Conservation (phyloP, 1,140 invertebrate genomes). For the Anastrepha obliqua region DNA sequence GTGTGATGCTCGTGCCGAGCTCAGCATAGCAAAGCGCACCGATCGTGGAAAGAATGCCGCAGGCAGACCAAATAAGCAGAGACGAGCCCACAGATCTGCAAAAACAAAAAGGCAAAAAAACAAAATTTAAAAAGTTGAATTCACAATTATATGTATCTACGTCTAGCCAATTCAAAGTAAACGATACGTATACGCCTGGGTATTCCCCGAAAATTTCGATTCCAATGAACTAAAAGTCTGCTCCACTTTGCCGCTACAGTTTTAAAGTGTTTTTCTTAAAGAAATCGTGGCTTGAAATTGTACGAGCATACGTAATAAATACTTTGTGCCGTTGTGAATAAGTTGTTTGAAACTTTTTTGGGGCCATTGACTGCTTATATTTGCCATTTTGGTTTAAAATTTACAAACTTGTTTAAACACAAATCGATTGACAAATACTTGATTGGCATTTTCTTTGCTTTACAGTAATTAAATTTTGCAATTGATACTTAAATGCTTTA, state of each 20-base stretch:
- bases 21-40: slow-evolving; percentile 91
- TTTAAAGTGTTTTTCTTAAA: background rate
- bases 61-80: slow-evolving; percentile 83
- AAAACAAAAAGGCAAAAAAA: background rate
- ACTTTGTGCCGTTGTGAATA: background rate
- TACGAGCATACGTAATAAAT: background rate
- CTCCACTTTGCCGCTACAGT: background rate
- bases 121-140: background rate
- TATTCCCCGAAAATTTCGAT: background rate
- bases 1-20: slow-evolving; percentile 86
- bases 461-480: no score
- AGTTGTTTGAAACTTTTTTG: background rate
- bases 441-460: no score
- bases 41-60: slow-evolving; percentile 84
- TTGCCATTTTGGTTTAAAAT: background rate
- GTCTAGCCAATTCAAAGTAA: slow-evolving; percentile 21
- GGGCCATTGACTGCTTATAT: background rate
- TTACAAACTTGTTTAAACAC: background rate
- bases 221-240: background rate
- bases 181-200: slow-evolving; percentile 20
- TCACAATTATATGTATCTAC: background rate
- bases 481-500: no score
- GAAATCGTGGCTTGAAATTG: background rate
- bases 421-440: background rate
- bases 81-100: slow-evolving; percentile 81